Conservation (phyloP, 2,888 invertebrate genomes). For the Eupeodes luniger region DNA sequence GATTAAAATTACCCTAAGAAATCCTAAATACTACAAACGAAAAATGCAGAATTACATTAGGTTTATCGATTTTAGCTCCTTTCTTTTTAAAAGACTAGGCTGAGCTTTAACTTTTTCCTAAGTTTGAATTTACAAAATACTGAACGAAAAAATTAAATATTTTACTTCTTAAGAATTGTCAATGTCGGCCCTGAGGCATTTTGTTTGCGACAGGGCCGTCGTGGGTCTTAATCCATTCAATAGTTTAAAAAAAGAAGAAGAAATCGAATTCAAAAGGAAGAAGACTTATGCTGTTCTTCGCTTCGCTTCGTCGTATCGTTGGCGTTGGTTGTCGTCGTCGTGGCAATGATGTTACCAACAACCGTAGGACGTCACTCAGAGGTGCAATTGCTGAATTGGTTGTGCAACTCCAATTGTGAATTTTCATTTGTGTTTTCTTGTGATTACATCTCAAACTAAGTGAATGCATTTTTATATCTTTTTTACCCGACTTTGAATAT, state of each 20-base stretch:
- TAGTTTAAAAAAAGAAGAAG: not conserved
- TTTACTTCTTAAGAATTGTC: too few species aligned
- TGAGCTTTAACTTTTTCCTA: too few species aligned
- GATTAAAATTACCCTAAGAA: too few species aligned
- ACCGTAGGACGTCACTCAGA: slow-evolving; percentile 73
- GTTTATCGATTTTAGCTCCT: too few species aligned
- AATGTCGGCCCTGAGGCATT: too few species aligned
- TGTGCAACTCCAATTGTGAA: slow-evolving; percentile 72
- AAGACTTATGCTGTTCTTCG: slow-evolving; percentile 47
- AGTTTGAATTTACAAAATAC: too few species aligned
- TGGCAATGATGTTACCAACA: slow-evolving; percentile 62
- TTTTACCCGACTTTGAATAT: slow-evolving; percentile 27
- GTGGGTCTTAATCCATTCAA: not conserved
- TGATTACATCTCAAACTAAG: slow-evolving; percentile 59
- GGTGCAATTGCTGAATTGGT: slow-evolving; percentile 74
- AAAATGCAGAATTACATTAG: too few species aligned
- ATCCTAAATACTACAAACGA: too few species aligned
- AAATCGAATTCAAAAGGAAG: not conserved
- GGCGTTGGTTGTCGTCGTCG: not conserved
- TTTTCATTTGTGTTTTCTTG: slow-evolving; percentile 48
- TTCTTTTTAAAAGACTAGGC: too few species aligned
- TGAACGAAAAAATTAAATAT: too few species aligned
- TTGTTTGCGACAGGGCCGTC: not conserved
- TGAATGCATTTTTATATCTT: slow-evolving; percentile 45
- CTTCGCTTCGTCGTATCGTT: not conserved